Evolutionary conservation across 2,113 vertebrate species (phyloP).

Genomic region (Atherinomorus stipes): DNA sequence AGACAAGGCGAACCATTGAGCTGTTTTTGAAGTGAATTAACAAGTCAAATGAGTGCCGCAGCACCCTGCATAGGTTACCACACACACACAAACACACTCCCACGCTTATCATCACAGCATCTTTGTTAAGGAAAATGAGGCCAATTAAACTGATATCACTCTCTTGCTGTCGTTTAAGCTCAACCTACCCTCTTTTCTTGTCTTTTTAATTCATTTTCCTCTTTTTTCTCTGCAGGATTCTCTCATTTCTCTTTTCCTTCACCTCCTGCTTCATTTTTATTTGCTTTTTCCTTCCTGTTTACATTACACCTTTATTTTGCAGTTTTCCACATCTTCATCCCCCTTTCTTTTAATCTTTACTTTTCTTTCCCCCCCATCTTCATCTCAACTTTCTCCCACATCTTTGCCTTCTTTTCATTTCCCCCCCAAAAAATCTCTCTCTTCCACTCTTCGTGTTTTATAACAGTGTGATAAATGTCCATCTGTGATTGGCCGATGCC

Average conservation of each 20-base stretch:
- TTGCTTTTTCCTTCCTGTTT: background rate
- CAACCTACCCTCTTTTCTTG: background rate
- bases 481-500: slow-evolving; percentile 77
- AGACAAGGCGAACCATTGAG: slow-evolving; percentile 77
- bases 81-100: slow-evolving; percentile 57
- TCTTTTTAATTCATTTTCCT: background rate
- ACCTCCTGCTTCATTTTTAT: background rate
- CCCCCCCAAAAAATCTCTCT: background rate
- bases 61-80: slow-evolving; percentile 73
- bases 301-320: background rate
- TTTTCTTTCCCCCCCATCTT: background rate
- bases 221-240: background rate
- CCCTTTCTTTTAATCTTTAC: background rate
- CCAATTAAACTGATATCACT: slow-evolving; percentile 75
- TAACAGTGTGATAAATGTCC: slow-evolving; percentile 77
- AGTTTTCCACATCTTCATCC: background rate
- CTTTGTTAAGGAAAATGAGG: slow-evolving; percentile 72
- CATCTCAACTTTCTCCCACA: background rate
- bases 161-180: slow-evolving; percentile 44
- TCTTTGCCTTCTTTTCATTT: slow-evolving; percentile 1
- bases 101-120: slow-evolving; percentile 68
- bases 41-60: slow-evolving; percentile 80
- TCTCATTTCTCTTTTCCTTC: background rate
- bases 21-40: slow-evolving; percentile 79
- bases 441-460: slow-evolving; percentile 33